phyloP scores from a whole-genome alignment of 1,140 invertebrate genomes.

The Calycopis cecrops region DNA sequence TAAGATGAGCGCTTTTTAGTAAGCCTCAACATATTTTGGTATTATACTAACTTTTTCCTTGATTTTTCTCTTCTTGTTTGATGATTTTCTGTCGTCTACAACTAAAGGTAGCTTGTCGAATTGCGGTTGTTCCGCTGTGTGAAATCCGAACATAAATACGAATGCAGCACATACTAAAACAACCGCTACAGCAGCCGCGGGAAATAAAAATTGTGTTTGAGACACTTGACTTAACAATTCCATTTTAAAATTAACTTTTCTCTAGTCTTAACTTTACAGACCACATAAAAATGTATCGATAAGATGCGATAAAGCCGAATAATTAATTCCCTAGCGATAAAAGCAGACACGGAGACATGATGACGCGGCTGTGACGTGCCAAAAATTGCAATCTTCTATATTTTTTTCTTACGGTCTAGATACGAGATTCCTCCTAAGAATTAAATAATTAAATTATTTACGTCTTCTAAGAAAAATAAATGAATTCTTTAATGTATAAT shows the following conservation, averaged over 20 bases:
- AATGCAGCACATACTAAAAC: conserved; percentile 80
- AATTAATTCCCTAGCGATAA: conserved; percentile 70
- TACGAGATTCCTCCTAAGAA: background rate
- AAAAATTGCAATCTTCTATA: conserved; percentile 53
- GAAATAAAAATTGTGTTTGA: conserved; percentile 75
- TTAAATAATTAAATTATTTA: no score
- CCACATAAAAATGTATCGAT: conserved; percentile 64
- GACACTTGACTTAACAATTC: conserved; percentile 75
- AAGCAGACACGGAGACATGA: conserved; percentile 74
- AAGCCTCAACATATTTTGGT: conserved; percentile 29
- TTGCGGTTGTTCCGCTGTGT: conserved; percentile 82
- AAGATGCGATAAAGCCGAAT: conserved; percentile 64
- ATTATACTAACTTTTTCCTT: conserved; percentile 81
- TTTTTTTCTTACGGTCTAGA: background rate
- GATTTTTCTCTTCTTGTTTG: conserved; percentile 80
- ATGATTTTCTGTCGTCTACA: conserved; percentile 78
- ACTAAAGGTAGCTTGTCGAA: conserved; percentile 80
- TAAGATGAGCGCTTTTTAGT: conserved; percentile 53
- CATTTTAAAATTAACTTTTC: conserved; percentile 64
- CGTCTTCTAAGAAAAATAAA: no score
- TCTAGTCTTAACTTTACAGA: conserved; percentile 54
- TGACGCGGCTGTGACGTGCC: conserved; percentile 79
- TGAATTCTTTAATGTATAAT: no score
- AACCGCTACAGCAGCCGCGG: conserved; percentile 79
- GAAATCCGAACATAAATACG: conserved; percentile 84